Evolutionary conservation across 2,888 invertebrate species (phyloP).

Genomic region (Sinotaia quadrata): DNA sequence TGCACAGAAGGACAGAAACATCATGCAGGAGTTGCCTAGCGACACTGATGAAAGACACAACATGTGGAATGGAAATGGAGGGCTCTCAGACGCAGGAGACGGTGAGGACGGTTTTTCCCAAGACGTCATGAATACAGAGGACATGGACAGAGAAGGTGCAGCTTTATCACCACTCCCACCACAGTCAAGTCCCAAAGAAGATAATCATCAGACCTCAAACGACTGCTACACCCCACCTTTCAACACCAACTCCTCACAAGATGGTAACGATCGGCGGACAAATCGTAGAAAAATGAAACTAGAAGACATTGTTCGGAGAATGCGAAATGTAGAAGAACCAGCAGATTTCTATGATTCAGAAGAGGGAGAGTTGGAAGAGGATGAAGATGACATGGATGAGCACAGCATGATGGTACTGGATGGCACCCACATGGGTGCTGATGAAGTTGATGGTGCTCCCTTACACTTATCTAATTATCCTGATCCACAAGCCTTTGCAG

Average conservation of each 20-base stretch:
- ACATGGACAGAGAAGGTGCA: constrained; percentile 15
- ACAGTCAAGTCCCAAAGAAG: constrained; percentile 10
- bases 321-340: constrained; percentile 43
- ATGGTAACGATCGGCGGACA: constrained; percentile 29
- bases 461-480: constrained; percentile 21
- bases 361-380: constrained; percentile 43
- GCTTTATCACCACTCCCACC: neutral
- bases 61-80: constrained; percentile 4
- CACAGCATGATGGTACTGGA: constrained; percentile 15
- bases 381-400: constrained; percentile 29
- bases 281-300: constrained; percentile 60
- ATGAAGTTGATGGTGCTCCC: constrained; percentile 55
- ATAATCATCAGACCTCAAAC: neutral
- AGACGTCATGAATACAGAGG: constrained; percentile 9
- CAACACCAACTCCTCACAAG: constrained; percentile 5
- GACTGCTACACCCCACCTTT: constrained; percentile 24
- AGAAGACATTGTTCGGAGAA: constrained; percentile 62
- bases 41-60: constrained; percentile 1
- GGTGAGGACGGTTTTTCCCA: constrained; percentile 15
- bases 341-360: constrained; percentile 55
- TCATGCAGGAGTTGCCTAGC: neutral
- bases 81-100: constrained; percentile 1
- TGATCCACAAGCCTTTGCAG: constrained; percentile 26
- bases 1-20: constrained; percentile 1
- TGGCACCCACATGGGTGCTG: constrained; percentile 24